A percentile compares a stretch with the other conserved stretches of the same genome.
phyloP scores from a whole-genome alignment of 2,888 invertebrate species.

The Lasioglossum zephyrum region DNA sequence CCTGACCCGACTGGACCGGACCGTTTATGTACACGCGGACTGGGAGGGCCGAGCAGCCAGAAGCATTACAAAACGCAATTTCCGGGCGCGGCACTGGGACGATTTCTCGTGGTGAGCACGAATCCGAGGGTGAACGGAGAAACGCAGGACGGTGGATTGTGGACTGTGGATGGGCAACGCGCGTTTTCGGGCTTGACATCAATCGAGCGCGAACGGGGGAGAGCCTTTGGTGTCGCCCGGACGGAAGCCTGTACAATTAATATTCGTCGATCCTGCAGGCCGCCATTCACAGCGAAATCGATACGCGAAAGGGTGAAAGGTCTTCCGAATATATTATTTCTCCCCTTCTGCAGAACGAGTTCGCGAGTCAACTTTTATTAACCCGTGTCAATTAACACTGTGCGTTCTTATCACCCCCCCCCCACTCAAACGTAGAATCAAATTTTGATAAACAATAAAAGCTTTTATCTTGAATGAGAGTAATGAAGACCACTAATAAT shows the following conservation, averaged over 20 bases:
- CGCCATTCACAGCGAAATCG: slow-evolving; percentile 44
- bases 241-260: slow-evolving; percentile 64
- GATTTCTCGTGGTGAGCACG: slow-evolving; percentile 59
- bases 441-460: not conserved
- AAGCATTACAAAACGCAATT: slow-evolving; percentile 77
- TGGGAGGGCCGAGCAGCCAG: slow-evolving; percentile 41
- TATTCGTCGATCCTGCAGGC: slow-evolving; percentile 36
- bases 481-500: too few relatives aligned
- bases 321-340: slow-evolving; percentile 15
- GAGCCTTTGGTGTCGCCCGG: slow-evolving; percentile 57
- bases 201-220: slow-evolving; percentile 62
- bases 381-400: not conserved
- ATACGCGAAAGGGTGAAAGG: slow-evolving; percentile 21
- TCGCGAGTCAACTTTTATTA: not conserved
- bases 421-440: not conserved
- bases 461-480: not conserved
- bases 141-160: slow-evolving; percentile 19
- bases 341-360: not conserved
- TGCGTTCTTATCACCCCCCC: not conserved
- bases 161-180: slow-evolving; percentile 51
- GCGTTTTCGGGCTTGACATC: slow-evolving; percentile 62
- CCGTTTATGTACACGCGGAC: not conserved
- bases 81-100: slow-evolving; percentile 67
- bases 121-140: slow-evolving; percentile 25
- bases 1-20: slow-evolving; percentile 28